Evolutionary conservation across 2,797 vertebrate genomes (phyloP).

Genomic region (Gadopsis marmoratus): DNA sequence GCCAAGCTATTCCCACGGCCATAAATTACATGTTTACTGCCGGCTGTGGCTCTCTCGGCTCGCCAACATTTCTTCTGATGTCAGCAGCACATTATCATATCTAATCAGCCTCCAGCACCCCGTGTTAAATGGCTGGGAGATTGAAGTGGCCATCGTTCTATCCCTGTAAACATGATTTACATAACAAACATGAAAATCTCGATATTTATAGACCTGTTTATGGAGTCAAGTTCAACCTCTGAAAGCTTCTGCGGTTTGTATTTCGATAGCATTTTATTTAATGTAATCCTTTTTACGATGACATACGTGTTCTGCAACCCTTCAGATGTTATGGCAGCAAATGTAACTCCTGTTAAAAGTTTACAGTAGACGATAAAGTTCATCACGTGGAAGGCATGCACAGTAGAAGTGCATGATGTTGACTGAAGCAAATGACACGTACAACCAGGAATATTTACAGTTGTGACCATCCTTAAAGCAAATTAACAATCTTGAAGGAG

Average conservation of each 20-base stretch:
- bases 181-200: constrained; percentile 58
- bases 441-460: constrained; percentile 67
- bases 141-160: constrained; percentile 61
- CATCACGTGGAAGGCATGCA: constrained; percentile 73
- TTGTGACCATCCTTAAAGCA: constrained; percentile 47
- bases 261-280: constrained; percentile 86
- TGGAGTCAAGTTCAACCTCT: constrained; percentile 73
- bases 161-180: constrained; percentile 79
- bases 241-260: constrained; percentile 72
- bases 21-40: constrained; percentile 83
- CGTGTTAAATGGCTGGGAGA: constrained; percentile 71
- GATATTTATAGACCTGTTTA: constrained; percentile 81
- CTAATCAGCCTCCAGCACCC: constrained; percentile 83
- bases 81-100: constrained; percentile 84
- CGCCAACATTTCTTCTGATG: constrained; percentile 66
- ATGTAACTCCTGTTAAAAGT: constrained; percentile 69
- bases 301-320: constrained; percentile 77
- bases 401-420: constrained; percentile 68
- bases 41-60: constrained; percentile 48
- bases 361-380: constrained; percentile 70
- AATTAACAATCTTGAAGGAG: constrained; percentile 40
- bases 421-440: constrained; percentile 56
- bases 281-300: constrained; percentile 85
- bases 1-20: constrained; percentile 66
- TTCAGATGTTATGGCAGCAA: constrained; percentile 72